A percentile compares a stretch with the other conserved stretches of the same genome.
phyloP scores from a whole-genome alignment of 2,113 vertebrate species.

The Labrus mixtus region DNA sequence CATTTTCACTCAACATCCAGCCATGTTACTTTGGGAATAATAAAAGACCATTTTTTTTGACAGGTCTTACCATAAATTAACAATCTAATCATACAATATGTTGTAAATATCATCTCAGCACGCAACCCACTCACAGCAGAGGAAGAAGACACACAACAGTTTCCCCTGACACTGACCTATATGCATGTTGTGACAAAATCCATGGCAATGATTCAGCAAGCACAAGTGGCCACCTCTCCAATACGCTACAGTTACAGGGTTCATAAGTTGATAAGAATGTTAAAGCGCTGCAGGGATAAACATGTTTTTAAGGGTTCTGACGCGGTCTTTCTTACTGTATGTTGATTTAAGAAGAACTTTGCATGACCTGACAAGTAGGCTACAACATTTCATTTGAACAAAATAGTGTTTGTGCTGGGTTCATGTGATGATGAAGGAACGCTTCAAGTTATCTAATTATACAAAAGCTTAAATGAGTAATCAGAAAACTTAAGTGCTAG shows the following conservation, averaged over 20 bases:
- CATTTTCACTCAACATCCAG: not conserved
- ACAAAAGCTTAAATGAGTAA: not conserved
- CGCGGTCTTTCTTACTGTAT: constrained; percentile 31
- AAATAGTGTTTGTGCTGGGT: constrained; percentile 11
- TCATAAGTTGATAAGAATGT: constrained; percentile 40
- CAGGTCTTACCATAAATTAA: not conserved
- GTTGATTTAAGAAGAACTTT: constrained; percentile 40
- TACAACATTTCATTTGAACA: constrained; percentile 23
- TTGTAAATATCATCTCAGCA: constrained; percentile 6
- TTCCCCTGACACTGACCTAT: constrained; percentile 5
- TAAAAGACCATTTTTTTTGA: not conserved
- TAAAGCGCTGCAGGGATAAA: constrained; percentile 42
- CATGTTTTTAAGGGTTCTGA: constrained; percentile 50
- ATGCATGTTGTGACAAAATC: constrained; percentile 39
- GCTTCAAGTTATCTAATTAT: not conserved
- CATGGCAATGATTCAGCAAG: constrained; percentile 20
- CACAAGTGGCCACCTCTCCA: constrained; percentile 31
- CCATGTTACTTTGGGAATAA: not conserved
- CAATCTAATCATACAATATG: not conserved
- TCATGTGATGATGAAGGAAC: not conserved
- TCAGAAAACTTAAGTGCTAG: not conserved
- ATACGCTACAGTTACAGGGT: constrained; percentile 29
- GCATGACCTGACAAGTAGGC: not conserved
- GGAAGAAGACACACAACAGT: not conserved
- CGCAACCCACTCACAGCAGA: not conserved